phyloP scores from a whole-genome alignment of 2,888 invertebrate species.

The Patella pellucida region DNA sequence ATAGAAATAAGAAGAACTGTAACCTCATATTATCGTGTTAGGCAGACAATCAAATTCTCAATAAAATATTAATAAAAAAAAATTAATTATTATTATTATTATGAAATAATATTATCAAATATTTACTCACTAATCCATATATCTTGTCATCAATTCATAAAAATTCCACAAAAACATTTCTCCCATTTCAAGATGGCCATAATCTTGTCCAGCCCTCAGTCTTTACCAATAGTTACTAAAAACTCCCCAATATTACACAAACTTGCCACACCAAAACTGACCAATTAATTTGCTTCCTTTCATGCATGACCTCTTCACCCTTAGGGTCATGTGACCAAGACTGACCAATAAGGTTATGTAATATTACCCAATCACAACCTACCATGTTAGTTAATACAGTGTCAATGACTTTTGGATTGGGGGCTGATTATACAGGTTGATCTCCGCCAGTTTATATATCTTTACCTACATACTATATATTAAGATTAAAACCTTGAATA shows the following conservation, averaged over 20 bases:
- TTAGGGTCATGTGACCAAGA: slow-evolving; percentile 41
- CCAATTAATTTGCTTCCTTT: slow-evolving; percentile 38
- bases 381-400: slow-evolving; percentile 40
- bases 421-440: not conserved
- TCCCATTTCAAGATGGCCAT: slow-evolving; percentile 9
- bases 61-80: too few species aligned
- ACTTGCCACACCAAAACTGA: slow-evolving; percentile 37
- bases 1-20: too few species aligned
- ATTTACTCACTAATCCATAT: too few species aligned
- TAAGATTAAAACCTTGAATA: too few species aligned
- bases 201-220: not conserved
- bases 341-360: slow-evolving; percentile 39
- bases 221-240: slow-evolving; percentile 42
- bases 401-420: slow-evolving; percentile 9
- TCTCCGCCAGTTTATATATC: not conserved
- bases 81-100: too few species aligned
- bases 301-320: slow-evolving; percentile 43
- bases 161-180: slow-evolving; percentile 3
- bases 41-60: too few species aligned
- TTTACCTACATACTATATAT: too few species aligned
- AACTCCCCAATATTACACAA: slow-evolving; percentile 52
- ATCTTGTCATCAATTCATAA: not conserved
- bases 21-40: too few species aligned
- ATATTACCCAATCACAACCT: slow-evolving; percentile 40
- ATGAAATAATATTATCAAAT: too few species aligned